Conservation (phyloP, 2,888 invertebrate species). For the Camptogramma bilineatum region DNA sequence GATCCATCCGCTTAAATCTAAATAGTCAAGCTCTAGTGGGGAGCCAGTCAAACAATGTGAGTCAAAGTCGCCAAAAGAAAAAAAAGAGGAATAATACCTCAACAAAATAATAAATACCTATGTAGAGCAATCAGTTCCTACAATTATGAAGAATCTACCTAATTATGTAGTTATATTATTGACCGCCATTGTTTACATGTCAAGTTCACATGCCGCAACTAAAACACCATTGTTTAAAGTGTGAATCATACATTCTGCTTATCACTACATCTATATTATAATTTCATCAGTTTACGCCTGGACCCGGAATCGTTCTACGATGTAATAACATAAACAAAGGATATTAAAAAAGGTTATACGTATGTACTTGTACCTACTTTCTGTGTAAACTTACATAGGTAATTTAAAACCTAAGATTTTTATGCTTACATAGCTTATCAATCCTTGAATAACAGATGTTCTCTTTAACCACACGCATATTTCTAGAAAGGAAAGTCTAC, state of each 20-base stretch:
- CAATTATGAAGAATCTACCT: neutral
- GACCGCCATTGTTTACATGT: constrained; percentile 14
- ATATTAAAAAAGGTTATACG: too few species aligned
- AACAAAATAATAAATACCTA: neutral
- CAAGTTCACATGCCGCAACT: constrained; percentile 6
- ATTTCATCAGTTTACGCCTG: neutral
- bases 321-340: neutral
- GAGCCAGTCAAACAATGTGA: too few species aligned
- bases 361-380: too few species aligned
- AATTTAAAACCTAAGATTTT: too few species aligned
- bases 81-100: too few species aligned
- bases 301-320: neutral
- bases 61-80: too few species aligned
- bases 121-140: neutral
- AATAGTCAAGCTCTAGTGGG: too few species aligned
- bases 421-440: too few species aligned
- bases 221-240: neutral
- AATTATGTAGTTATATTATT: constrained; percentile 3
- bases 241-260: neutral
- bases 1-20: too few species aligned
- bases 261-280: neutral
- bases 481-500: neutral
- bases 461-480: neutral
- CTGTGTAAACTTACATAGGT: too few species aligned
- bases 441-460: neutral